Evolutionary conservation across 2,113 vertebrate genomes (phyloP).

Genomic region (Galeopterus variegatus): DNA sequence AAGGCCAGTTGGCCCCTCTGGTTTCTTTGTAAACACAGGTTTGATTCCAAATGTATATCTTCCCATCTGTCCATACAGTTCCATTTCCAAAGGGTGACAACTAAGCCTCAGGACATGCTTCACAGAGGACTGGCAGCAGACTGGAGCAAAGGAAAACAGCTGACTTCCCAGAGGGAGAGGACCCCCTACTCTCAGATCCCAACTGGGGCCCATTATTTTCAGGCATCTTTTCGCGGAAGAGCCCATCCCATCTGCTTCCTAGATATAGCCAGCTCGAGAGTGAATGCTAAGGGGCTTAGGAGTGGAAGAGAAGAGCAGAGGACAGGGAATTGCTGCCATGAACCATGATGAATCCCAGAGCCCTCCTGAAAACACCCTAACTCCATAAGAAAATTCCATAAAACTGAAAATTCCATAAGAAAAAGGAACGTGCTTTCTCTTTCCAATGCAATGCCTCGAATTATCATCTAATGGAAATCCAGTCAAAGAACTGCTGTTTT

Average conservation of each 20-base stretch:
- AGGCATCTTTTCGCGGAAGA: not conserved
- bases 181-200: not conserved
- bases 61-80: not conserved
- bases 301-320: not conserved
- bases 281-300: not conserved
- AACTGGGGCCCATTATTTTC: not conserved
- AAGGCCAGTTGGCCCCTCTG: not conserved
- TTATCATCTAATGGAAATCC: not conserved
- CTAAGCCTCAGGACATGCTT: not conserved
- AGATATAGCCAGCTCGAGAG: not conserved
- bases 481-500: not conserved
- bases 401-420: not conserved
- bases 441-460: fast-evolving
- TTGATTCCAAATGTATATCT: not conserved
- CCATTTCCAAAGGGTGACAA: not conserved
- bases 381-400: not conserved
- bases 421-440: not conserved
- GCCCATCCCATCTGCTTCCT: not conserved
- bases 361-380: not conserved
- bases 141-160: fast-evolving
- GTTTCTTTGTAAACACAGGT: not conserved
- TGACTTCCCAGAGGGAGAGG: not conserved
- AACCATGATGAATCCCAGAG: fast-evolving
- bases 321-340: not conserved
- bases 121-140: not conserved